Base-by-base conservation (phyloP, 2,888 invertebrate species). In the Sarcophaga rosellei region DNA sequence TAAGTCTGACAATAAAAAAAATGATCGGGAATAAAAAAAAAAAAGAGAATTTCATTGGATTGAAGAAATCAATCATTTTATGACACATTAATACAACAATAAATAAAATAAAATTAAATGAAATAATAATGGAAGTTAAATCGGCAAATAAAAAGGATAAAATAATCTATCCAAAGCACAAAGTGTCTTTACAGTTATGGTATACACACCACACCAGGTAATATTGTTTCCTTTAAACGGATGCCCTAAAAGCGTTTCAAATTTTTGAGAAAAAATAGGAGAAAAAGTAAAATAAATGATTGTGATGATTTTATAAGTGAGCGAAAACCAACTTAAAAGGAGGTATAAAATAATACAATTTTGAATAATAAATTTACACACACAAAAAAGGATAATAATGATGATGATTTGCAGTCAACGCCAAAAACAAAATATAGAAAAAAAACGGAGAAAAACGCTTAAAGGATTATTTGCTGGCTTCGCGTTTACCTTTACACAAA, bases 51-150 rank as follows among this genome's bases (percentile, higher is more conserved):
- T 76, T 75, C 73, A 68, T 82, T 45, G 72, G 75, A 68, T 79
- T 86, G 66, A 79, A 59, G 68, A 73, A 79, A 82, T 79, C 74
- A 79, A 85, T 82, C 81, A 85, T 68, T 82, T 79, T 82, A 79
- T 76, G 79, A 85, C 72, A 75, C 53, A 23, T 3, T 10, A 35
- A 35, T 35, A 57, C 11, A 6, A 62, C 53, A 44, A 69, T 53
- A 70, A 47, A 15, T 47, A 47, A 47, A 47, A 47, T 47, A 4
- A 35, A 35, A 25, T 4, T 6, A 47, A 25, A 35, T 3, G 17
- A 53, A 17, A 53, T 15, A 17, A 12, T 53, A 53, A 53, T 4
- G 17, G 17, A 12, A 53, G 53, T 15, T 17, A 53, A 53, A 53
- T 4, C 53, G 15, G 53, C 11, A 47, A 15, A 4, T 8, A 35